These are phyloP conservation scores for Araneus ventricosus DNA, from an alignment of 1,140 invertebrate genomes.

Conservation along the genomic window DNA sequence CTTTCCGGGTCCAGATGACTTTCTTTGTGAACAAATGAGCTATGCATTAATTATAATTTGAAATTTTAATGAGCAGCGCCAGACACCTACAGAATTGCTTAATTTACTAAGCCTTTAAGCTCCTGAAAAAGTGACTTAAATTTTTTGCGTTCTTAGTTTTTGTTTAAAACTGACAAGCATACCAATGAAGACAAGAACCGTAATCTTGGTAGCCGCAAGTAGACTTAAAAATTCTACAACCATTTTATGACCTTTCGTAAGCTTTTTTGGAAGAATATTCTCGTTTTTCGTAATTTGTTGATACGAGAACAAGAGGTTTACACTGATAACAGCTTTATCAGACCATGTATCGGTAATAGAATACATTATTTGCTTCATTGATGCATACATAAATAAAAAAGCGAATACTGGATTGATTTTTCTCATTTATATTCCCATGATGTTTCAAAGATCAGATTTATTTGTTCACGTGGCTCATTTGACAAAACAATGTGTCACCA, in stretches of 20 bases:
- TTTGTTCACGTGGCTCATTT: no score
- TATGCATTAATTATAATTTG: no score
- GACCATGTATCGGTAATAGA: background rate
- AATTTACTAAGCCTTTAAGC: no score
- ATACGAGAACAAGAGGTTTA: background rate
- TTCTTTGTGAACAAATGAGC: background rate
- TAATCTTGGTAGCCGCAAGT: background rate
- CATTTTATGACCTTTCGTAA: background rate
- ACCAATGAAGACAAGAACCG: background rate
- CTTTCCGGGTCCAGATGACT: background rate
- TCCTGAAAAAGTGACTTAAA: no score
- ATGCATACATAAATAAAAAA: background rate
- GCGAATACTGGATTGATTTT: no score
- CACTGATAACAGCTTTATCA: background rate
- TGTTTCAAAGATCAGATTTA: no score
- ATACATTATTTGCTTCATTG: conserved; percentile 20
- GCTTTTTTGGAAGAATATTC: background rate
- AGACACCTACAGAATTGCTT: no score
- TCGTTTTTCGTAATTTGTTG: background rate
- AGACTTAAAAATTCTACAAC: background rate
- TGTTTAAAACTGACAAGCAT: background rate
- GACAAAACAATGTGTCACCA: no score
- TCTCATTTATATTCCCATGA: no score
- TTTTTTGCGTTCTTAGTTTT: background rate
- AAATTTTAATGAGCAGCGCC: no score